A percentile compares a stretch with the other conserved stretches of the same genome.
Conservation (phyloP, 2,797 vertebrate species). For the Syncerus caffer region DNA sequence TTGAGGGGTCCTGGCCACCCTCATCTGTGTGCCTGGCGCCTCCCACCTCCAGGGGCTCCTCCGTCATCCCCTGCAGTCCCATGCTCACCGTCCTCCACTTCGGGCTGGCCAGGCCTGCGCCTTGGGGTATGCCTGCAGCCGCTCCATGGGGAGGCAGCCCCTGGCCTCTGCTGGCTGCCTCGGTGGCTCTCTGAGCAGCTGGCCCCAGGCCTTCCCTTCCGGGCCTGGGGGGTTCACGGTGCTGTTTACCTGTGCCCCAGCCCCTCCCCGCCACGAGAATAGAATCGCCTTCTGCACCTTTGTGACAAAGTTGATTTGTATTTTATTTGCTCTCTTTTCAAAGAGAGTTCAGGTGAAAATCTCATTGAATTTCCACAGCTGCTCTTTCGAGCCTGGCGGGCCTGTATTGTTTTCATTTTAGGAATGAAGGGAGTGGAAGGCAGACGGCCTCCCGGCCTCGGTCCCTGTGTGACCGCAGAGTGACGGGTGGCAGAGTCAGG, state of each 20-base stretch:
- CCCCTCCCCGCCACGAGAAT: neutral
- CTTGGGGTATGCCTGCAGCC: neutral
- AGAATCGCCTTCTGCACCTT: neutral
- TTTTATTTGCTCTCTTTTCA: conserved; percentile 21
- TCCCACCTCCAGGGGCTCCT: neutral
- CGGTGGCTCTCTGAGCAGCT: neutral
- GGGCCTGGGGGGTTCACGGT: neutral
- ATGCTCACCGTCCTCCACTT: neutral
- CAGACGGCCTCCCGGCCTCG: neutral
- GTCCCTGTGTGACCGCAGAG: neutral
- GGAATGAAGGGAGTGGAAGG: neutral
- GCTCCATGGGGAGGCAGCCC: neutral
- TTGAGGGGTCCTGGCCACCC: neutral
- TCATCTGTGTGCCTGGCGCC: neutral
- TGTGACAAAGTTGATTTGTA: neutral
- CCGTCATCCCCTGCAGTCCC: too few relatives aligned
- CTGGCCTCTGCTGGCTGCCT: neutral
- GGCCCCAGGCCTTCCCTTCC: neutral
- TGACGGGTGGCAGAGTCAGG: neutral
- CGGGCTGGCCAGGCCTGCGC: neutral
- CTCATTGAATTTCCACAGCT: neutral
- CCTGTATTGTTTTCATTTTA: neutral
- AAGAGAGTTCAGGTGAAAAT: neutral
- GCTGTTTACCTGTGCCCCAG: neutral
- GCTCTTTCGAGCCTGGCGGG: neutral